These are phyloP conservation scores for Norana najaformis DNA, from an alignment of 2,888 invertebrate genomes.

Conservation along the genomic window DNA sequence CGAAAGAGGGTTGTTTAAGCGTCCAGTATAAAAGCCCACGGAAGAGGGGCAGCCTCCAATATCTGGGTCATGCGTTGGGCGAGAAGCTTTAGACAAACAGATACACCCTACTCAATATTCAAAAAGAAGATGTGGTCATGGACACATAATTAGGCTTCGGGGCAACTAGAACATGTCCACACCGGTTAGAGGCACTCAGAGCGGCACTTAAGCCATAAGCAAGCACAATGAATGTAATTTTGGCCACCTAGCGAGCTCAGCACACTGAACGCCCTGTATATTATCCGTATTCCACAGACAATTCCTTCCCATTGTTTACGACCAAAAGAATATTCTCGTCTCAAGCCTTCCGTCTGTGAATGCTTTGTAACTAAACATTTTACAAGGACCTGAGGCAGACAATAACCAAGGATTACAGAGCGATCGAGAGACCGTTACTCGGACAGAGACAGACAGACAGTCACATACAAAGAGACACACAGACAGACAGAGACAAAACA, in stretches of 20 bases:
- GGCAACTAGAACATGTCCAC: not conserved
- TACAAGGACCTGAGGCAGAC: not conserved
- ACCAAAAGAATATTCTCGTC: not conserved
- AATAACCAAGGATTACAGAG: not conserved
- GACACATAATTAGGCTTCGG: not conserved
- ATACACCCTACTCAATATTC: not conserved
- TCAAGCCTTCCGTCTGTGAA: not conserved
- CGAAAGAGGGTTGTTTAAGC: not conserved
- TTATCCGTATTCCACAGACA: not conserved
- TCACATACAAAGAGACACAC: not conserved
- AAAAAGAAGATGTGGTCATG: not conserved
- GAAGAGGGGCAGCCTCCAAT: not conserved
- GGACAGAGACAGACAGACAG: not conserved
- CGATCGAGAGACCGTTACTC: not conserved
- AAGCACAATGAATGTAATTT: too few species aligned
- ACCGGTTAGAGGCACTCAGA: not conserved
- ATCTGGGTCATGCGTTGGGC: not conserved
- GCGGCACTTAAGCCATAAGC: not conserved
- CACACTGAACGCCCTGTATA: not conserved
- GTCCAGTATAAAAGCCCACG: not conserved
- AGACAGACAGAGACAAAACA: not conserved
- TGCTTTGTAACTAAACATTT: not conserved
- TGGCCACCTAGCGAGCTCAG: not conserved
- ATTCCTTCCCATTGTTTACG: not conserved
- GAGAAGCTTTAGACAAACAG: not conserved